phyloP scores from a whole-genome alignment of 2,113 vertebrate genomes.

The Otus sunia region DNA sequence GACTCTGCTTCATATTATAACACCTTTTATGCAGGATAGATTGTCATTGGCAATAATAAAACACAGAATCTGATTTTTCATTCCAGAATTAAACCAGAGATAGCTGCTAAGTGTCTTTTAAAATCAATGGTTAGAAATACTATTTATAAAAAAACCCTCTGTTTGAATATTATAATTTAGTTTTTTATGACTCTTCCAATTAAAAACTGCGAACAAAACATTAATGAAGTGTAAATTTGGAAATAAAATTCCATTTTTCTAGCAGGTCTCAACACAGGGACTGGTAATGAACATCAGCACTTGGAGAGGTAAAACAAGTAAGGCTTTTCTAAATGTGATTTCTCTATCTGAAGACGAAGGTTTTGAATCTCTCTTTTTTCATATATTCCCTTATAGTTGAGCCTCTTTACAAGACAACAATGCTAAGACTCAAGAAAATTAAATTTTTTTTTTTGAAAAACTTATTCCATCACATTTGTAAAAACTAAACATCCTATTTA shows the following conservation, averaged over 20 bases:
- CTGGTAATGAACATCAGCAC: neutral
- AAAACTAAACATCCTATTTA: neutral
- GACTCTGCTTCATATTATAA: neutral
- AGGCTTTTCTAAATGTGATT: neutral
- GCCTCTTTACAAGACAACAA: neutral
- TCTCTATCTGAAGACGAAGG: neutral
- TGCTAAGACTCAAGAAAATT: neutral
- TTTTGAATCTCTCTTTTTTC: neutral
- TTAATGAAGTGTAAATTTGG: neutral
- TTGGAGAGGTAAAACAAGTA: neutral
- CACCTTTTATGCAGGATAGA: neutral
- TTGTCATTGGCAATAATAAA: neutral
- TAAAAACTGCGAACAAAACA: neutral
- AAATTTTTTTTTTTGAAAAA: neutral
- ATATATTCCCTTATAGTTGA: neutral
- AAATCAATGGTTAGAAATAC: neutral
- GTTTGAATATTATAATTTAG: neutral
- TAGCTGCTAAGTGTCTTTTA: neutral
- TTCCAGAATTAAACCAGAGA: neutral
- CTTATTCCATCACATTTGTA: neutral
- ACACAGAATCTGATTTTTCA: neutral
- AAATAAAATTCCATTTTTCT: neutral
- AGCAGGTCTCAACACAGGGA: neutral
- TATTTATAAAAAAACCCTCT: accelerated
- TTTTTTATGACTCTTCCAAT: neutral